phyloP scores from a whole-genome alignment of 2,113 vertebrate genomes.

The Thymallus thymallus region DNA sequence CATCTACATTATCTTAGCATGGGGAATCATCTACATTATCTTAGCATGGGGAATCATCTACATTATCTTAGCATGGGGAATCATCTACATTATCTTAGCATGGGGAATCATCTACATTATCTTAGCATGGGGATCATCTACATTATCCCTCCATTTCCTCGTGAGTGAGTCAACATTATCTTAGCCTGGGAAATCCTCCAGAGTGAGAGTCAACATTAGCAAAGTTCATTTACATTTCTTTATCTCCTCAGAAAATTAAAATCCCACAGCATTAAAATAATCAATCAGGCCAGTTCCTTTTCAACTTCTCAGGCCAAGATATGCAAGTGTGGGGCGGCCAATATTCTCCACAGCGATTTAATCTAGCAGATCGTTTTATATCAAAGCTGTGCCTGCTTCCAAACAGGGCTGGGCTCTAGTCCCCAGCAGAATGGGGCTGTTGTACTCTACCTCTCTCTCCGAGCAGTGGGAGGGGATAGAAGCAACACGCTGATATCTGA shows the following conservation, averaged over 20 bases:
- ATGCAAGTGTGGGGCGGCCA: not conserved
- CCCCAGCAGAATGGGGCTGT: not conserved
- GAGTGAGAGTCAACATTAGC: constrained; percentile 31
- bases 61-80: too few relatives aligned
- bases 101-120: too few relatives aligned
- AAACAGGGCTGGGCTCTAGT: not conserved
- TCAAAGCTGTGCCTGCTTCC: not conserved
- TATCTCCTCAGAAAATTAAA: not conserved
- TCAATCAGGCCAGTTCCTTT: not conserved
- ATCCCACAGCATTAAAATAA: not conserved
- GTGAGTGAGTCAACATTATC: too few relatives aligned
- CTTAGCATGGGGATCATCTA: too few relatives aligned
- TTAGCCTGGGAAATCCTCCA: not conserved
- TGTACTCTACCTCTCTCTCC: not conserved
- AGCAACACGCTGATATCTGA: not conserved
- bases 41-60: too few relatives aligned
- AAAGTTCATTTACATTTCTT: constrained; percentile 37
- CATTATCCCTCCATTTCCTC: constrained; percentile 14
- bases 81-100: too few relatives aligned
- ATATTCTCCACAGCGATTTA: not conserved
- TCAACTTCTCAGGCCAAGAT: constrained; percentile 5
- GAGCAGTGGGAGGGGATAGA: not conserved
- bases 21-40: too few relatives aligned
- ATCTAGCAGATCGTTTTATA: not conserved
- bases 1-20: too few relatives aligned